These are phyloP conservation scores for Solenopsis invicta DNA, from an alignment of 1,140 invertebrate genomes.

Conservation along the genomic window DNA sequence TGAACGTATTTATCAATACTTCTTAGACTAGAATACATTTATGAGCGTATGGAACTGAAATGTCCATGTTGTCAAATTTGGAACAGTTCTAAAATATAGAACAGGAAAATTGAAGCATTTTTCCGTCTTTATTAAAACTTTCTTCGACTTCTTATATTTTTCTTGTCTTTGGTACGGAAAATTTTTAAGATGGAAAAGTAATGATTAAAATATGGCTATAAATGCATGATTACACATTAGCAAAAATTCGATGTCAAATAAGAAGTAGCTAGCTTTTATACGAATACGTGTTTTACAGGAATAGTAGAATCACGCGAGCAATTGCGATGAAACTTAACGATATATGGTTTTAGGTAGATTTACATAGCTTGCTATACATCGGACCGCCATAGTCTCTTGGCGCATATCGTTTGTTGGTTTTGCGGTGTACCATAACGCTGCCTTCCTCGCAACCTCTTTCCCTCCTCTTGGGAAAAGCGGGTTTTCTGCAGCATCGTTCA, in stretches of 20 bases:
- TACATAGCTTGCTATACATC: slow-evolving; percentile 49
- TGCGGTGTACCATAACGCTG: slow-evolving; percentile 82
- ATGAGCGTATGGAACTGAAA: not conserved
- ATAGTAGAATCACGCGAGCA: not conserved
- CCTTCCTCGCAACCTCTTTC: slow-evolving; percentile 74
- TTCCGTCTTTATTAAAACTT: not conserved
- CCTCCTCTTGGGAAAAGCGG: slow-evolving; percentile 76
- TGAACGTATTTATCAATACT: not conserved
- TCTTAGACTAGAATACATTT: not conserved
- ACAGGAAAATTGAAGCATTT: not conserved
- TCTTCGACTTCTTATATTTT: not conserved
- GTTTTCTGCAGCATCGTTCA: slow-evolving; percentile 68
- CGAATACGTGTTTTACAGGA: not conserved
- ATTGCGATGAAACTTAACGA: slow-evolving; percentile 14
- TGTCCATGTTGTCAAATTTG: not conserved
- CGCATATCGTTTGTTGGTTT: slow-evolving; percentile 83
- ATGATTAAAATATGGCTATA: not conserved
- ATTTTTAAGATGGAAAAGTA: not conserved
- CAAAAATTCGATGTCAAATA: not conserved
- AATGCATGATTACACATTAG: not conserved
- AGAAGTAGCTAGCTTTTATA: not conserved
- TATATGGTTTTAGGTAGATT: slow-evolving; percentile 30
- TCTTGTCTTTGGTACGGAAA: not conserved
- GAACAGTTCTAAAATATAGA: not conserved
- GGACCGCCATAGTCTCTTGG: slow-evolving; percentile 68